Conservation (phyloP, 2,113 vertebrate genomes). For the Cathartes aura region DNA sequence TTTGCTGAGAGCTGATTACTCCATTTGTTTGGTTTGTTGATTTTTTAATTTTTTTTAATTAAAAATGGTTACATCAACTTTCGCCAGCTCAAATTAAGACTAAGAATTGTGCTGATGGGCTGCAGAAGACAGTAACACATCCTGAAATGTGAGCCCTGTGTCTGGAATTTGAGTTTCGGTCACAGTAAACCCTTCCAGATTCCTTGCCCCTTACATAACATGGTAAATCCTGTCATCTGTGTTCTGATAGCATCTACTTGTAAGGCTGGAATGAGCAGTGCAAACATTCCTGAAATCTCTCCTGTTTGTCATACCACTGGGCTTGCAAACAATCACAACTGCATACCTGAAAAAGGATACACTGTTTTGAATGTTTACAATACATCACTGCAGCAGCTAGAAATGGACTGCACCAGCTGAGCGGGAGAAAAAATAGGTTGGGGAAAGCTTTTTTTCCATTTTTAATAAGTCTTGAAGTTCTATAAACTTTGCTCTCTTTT, state of each 20-base stretch:
- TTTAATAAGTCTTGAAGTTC: background rate
- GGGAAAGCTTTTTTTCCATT: background rate
- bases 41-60: background rate
- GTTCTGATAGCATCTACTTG: constrained; percentile 48
- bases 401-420: background rate
- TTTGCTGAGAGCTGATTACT: background rate
- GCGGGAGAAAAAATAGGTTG: background rate
- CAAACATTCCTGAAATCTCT: constrained; percentile 52
- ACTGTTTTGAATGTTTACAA: background rate
- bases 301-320: background rate
- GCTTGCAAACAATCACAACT: background rate
- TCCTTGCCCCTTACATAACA: constrained; percentile 1
- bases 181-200: background rate
- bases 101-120: background rate
- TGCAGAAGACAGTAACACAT: background rate
- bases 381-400: background rate
- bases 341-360: constrained; percentile 1
- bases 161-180: constrained; percentile 33
- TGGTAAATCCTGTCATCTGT: constrained; percentile 6
- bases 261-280: constrained; percentile 29
- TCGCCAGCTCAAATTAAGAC: background rate
- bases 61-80: background rate
- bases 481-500: background rate
- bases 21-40: background rate
- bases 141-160: background rate